These are phyloP conservation scores for Sipha flava DNA, from an alignment of 1,140 invertebrate species.

Conservation along the genomic window DNA sequence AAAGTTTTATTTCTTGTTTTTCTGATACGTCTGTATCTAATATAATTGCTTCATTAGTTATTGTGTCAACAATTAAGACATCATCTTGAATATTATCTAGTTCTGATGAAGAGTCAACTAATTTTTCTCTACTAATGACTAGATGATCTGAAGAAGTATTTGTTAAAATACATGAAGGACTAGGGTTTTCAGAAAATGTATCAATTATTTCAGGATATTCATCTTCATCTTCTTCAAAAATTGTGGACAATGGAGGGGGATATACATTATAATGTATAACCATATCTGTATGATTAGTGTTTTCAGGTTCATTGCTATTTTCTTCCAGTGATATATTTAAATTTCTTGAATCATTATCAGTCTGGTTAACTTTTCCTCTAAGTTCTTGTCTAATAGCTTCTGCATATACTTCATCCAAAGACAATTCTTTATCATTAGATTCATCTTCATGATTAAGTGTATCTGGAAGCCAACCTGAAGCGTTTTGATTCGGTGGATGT, in stretches of 20 bases:
- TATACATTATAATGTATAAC: conserved; percentile 37
- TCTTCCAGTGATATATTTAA: conserved; percentile 22
- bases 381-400: conserved; percentile 58
- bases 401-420: conserved; percentile 34
- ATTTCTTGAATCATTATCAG: conserved; percentile 21
- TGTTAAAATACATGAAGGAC: conserved; percentile 10
- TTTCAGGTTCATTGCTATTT: not conserved
- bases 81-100: conserved; percentile 44
- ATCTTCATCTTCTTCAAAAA: conserved; percentile 51
- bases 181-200: conserved; percentile 18
- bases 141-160: conserved; percentile 11
- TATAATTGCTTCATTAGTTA: conserved; percentile 48
- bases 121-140: conserved; percentile 20
- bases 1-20: conserved; percentile 5
- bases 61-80: conserved; percentile 49
- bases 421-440: not conserved
- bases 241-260: conserved; percentile 51
- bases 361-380: conserved; percentile 40
- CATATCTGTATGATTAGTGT: conserved; percentile 32
- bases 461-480: conserved; percentile 20
- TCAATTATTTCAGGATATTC: conserved; percentile 33
- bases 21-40: conserved; percentile 33
- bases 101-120: not conserved
- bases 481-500: conserved; percentile 2
- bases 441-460: conserved; percentile 14